Percentiles rank a stretch among this genome's conserved stretches.
Evolutionary conservation across 2,888 invertebrate species (phyloP).

Genomic region (Melanostoma mellinum): DNA sequence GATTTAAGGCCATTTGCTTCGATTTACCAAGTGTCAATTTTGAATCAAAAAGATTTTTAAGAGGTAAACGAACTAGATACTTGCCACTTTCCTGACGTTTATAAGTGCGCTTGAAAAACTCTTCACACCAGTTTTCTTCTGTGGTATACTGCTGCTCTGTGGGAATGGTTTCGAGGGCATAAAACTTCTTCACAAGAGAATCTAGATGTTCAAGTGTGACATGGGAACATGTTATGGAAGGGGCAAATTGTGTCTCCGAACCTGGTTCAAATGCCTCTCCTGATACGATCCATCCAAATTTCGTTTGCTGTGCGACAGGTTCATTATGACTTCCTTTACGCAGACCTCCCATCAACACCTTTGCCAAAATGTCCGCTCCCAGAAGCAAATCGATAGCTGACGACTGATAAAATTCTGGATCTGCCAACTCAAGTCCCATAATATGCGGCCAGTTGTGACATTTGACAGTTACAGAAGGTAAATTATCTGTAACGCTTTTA

Average conservation of each 20-base stretch:
- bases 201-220: slow-evolving; percentile 9
- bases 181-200: slow-evolving; percentile 10
- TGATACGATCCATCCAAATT: slow-evolving; percentile 31
- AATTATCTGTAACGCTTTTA: slow-evolving; percentile 11
- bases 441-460: slow-evolving; percentile 34
- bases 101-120: slow-evolving; percentile 36
- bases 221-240: slow-evolving; percentile 12
- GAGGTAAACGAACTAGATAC: slow-evolving; percentile 46
- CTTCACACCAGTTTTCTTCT: slow-evolving; percentile 57
- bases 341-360: slow-evolving; percentile 14
- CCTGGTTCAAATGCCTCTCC: neutral
- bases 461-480: slow-evolving; percentile 1
- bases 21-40: slow-evolving; percentile 29
- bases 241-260: neutral
- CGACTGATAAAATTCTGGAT: slow-evolving; percentile 34
- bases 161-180: slow-evolving; percentile 13
- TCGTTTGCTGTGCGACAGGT: slow-evolving; percentile 22
- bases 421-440: slow-evolving; percentile 25
- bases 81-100: slow-evolving; percentile 32
- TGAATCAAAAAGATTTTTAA: slow-evolving; percentile 31
- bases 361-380: slow-evolving; percentile 29
- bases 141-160: neutral
- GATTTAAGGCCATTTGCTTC: slow-evolving; percentile 50
- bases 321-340: slow-evolving; percentile 29
- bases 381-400: slow-evolving; percentile 30